Evolutionary conservation across 2,113 vertebrate genomes (phyloP), one percentile per base, ranked within the genome.

Genomic region (Microcebus lehilahytsara): DNA sequence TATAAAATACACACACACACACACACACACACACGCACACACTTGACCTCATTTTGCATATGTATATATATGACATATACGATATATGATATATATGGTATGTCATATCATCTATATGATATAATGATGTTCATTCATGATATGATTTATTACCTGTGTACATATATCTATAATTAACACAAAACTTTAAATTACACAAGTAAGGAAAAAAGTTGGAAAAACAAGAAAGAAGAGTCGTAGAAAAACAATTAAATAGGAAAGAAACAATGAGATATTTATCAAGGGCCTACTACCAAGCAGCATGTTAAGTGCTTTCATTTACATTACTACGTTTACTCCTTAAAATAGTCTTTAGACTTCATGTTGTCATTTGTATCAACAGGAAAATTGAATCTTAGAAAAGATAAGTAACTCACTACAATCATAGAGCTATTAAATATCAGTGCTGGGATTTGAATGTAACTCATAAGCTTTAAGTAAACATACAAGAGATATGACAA

Each of bases 391-490:
- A 90, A 42, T 92, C 27, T 92, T 16, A 83, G 4, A 72, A 71
- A 89, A 66, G n/a, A 51, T 30, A 71, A 74, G n/a, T 23, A 92
- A 37, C 32, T 92, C 40, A 89, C 19, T 19, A 77, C 72, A 23
- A 75, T 72, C n/a, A 89, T 51, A 62, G 3, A 85, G 14, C 22
- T 75, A 14, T 58, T 89, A 81, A 78, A 25, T 49, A 71, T 58
- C 69, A 89, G 51, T 77, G 12, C 19, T 81, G 58, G 20, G 7
- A 62, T 84, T 85, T 81, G n/a, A 51, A 66, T 85, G 27, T 30
- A 93, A 77, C 13, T 40, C 77, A 87, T 75, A 19, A 79, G 20
- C 40, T 93, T 83, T 80, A 62, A 95, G 88, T 74, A 77, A 85
- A 1, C 58, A 30, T 49, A 74, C 1, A 83, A 51, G 58, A 71